Percentiles rank a stretch among this genome's conserved stretches.
Conservation (phyloP, 2,797 vertebrate genomes). For the Brachyalestes nurse region DNA sequence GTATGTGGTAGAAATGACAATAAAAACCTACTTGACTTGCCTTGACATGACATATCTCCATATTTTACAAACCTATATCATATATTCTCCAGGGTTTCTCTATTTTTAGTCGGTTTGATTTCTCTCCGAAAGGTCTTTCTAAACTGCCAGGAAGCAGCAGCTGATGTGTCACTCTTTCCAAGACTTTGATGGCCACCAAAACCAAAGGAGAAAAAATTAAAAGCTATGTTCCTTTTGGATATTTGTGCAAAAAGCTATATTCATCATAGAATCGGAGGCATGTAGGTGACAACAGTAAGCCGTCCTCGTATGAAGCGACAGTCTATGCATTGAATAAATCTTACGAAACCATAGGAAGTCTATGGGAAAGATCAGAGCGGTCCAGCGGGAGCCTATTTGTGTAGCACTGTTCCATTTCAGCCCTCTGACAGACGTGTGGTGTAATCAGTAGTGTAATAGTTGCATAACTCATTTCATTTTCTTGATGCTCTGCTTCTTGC, state of each 20-base stretch:
- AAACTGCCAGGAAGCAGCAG: neutral
- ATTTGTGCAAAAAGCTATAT: neutral
- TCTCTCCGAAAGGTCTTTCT: neutral
- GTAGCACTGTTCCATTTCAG: slow-evolving; percentile 14
- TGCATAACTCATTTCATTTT: slow-evolving; percentile 61
- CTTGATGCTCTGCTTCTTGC: slow-evolving; percentile 38
- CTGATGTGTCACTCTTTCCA: neutral
- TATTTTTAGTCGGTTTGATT: no score
- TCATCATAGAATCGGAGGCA: neutral
- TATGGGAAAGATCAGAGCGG: neutral
- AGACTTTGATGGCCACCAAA: neutral
- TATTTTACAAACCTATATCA: no score
- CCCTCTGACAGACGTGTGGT: neutral
- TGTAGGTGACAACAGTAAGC: neutral
- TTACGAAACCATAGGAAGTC: neutral
- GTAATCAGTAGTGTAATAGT: slow-evolving; percentile 53
- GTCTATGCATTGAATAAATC: neutral
- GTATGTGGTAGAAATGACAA: no score
- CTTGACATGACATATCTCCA: no score
- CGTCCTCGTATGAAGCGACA: neutral
- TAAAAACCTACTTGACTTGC: no score
- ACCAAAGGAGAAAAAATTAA: neutral
- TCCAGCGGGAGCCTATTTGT: neutral
- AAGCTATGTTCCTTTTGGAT: neutral
- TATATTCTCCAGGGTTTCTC: no score